Base-by-base conservation (phyloP, 2,113 vertebrate species). In the Acrocephalus kingi region DNA sequence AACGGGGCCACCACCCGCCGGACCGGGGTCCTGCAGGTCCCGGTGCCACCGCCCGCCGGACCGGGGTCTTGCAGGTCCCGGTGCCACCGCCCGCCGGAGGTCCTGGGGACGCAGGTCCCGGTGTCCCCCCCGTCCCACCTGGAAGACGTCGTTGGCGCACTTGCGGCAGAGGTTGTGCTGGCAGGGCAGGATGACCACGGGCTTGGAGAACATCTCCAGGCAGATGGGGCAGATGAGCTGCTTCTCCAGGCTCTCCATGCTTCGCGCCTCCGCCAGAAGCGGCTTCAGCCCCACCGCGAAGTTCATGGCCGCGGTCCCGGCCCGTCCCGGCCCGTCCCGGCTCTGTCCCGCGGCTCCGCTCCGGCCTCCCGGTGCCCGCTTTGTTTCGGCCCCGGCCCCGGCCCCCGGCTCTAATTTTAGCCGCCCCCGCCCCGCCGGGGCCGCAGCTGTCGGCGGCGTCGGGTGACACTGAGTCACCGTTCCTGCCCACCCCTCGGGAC, bases 161-260 rank as follows among this genome's bases (percentile, higher is more conserved):
- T 99, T 98, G 61, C 99, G 98, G 87, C 99, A 99, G 64, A 99
- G 97, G 97, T 99, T 99, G 97, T 99, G 99, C 91, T 99, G 99
- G 96, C 99, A 99, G 2, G 99, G 99, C 91, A 99, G 97, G 97
- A 99, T 99, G 75, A 99, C 99, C 97, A 99, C 99, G 0, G 99
- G 99, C 78, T 99, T 99, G 97, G 97, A 97, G 97, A 99, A 99
- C 99, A 99, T 99, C 87, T 99, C 99, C 96, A 99, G 98, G 97
- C 99, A 99, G 94, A 99, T 99, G 78, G 99, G 99, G 59, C 99
- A 99, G 97, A 99, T 99, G 58, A 99, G 97, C 96, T 99, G 99
- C 94, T 99, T 99, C 98, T 99, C 99, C 94, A 99, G 97, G 96
- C 98, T 99, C 92, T 99, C 99, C 99, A 99, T 98, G 59, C 78